Percentiles rank a stretch among this genome's conserved stretches.
Conservation (phyloP, 2,888 invertebrate genomes). For the Euproctis similis region DNA sequence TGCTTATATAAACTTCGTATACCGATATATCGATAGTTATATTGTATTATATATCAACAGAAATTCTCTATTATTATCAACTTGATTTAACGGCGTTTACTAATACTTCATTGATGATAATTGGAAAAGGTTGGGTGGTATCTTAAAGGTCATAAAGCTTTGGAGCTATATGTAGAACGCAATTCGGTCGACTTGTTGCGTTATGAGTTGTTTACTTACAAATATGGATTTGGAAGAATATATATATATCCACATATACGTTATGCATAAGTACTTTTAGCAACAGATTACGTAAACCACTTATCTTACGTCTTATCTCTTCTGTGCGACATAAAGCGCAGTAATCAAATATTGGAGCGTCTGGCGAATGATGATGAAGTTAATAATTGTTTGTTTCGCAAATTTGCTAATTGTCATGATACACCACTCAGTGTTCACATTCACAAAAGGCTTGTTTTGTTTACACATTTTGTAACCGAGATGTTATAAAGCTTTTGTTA, state of each 20-base stretch:
- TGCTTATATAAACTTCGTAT: no score
- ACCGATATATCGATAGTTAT: no score
- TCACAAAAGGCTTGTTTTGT: constrained; percentile 18
- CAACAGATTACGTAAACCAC: constrained; percentile 28
- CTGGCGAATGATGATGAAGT: constrained; percentile 13
- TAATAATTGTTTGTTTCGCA: constrained; percentile 18
- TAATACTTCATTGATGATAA: no score
- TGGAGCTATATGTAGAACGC: constrained; percentile 24
- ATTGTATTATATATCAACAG: no score
- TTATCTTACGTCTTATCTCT: constrained; percentile 9
- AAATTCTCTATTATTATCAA: no score
- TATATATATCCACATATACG: constrained; percentile 24
- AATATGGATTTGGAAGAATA: constrained; percentile 30
- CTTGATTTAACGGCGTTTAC: no score
- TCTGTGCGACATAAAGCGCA: no score
- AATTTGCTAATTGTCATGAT: constrained; percentile 19
- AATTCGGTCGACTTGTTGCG: constrained; percentile 58
- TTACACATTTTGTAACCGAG: constrained; percentile 14
- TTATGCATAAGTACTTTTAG: constrained; percentile 24
- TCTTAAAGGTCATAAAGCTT: constrained; percentile 43
- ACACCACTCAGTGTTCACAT: no score
- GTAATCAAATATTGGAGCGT: constrained; percentile 20
- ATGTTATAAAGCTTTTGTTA: constrained; percentile 14
- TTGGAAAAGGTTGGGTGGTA: constrained; percentile 30
- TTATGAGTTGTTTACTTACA: constrained; percentile 48